Percentiles rank a stretch among this genome's conserved stretches.
Conservation (phyloP, 1,140 invertebrate genomes). For the Scaptodrosophila lebanonensis region DNA sequence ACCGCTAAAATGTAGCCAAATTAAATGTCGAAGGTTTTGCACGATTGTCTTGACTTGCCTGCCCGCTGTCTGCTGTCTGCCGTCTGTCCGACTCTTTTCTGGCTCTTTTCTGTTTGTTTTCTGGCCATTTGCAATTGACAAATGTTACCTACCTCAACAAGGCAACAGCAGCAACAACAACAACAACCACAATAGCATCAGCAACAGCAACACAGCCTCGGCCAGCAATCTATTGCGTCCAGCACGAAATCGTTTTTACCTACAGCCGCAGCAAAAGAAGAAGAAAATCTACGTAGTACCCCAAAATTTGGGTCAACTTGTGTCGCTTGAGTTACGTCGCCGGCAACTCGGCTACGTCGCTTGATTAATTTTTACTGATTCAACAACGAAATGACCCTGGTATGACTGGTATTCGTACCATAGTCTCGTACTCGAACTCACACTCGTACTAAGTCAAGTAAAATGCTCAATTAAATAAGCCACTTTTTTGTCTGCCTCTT, state of each 20-base stretch:
- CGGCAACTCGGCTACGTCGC: slow-evolving; percentile 29
- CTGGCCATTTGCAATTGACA: slow-evolving; percentile 62
- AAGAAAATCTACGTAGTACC: slow-evolving; percentile 54
- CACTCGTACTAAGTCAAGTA: slow-evolving; percentile 18
- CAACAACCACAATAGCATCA: slow-evolving; percentile 38
- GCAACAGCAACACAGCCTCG: slow-evolving; percentile 36
- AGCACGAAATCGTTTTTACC: slow-evolving; percentile 47
- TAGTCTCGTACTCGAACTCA: too few relatives aligned
- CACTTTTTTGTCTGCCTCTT: slow-evolving; percentile 6
- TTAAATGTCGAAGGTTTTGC: slow-evolving; percentile 75
- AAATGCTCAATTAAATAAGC: slow-evolving; percentile 30
- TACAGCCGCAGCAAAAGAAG: slow-evolving; percentile 10
- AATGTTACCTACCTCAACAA: slow-evolving; percentile 40
- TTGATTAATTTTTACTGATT: slow-evolving; percentile 49
- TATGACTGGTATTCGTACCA: too few relatives aligned
- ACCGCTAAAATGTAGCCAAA: slow-evolving; percentile 56
- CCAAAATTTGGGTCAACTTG: slow-evolving; percentile 59
- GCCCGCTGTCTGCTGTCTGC: slow-evolving; percentile 6
- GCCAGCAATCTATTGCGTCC: slow-evolving; percentile 30
- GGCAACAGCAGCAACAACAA: slow-evolving; percentile 1
- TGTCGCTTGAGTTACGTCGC: slow-evolving; percentile 47
- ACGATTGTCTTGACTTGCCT: slow-evolving; percentile 53
- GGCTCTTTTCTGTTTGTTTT: slow-evolving; percentile 25
- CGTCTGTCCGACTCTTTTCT: not conserved
- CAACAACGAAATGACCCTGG: slow-evolving; percentile 39